Percentiles rank a stretch among this genome's conserved stretches.
These are phyloP conservation scores for Agrypnia vestita DNA, from an alignment of 1,140 invertebrate genomes.

Conservation along the genomic window DNA sequence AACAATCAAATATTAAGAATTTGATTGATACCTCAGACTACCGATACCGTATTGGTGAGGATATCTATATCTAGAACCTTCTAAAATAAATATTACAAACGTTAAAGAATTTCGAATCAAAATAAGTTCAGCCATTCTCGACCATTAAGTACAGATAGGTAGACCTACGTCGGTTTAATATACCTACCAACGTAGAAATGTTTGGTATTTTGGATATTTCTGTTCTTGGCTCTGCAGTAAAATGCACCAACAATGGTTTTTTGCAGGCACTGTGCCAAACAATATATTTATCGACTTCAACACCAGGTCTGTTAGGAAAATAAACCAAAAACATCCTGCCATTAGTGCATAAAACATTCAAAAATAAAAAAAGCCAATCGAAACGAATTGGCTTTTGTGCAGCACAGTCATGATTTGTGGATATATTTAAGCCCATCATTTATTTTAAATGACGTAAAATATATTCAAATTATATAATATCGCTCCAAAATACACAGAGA, in stretches of 20 bases:
- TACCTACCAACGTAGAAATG: not conserved
- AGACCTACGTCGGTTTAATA: not conserved
- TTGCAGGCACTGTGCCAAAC: constrained; percentile 35
- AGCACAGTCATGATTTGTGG: too few species aligned
- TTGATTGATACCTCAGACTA: too few species aligned
- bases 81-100: too few species aligned
- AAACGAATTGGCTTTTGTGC: too few species aligned
- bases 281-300: constrained; percentile 45
- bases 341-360: constrained; percentile 21
- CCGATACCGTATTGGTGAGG: too few species aligned
- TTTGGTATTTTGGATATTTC: not conserved
- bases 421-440: too few species aligned
- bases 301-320: constrained; percentile 24
- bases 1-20: too few species aligned
- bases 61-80: too few species aligned
- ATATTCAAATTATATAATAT: not conserved
- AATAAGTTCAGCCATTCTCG: too few species aligned
- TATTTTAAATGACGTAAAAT: not conserved
- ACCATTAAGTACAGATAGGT: too few species aligned
- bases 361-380: not conserved
- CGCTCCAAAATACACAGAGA: not conserved
- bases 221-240: constrained; percentile 26
- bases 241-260: constrained; percentile 42
- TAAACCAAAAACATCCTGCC: constrained; percentile 3
- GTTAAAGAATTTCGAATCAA: too few species aligned